Base-by-base conservation (phyloP, 1,140 invertebrate species). In the Coelopa frigida region DNA sequence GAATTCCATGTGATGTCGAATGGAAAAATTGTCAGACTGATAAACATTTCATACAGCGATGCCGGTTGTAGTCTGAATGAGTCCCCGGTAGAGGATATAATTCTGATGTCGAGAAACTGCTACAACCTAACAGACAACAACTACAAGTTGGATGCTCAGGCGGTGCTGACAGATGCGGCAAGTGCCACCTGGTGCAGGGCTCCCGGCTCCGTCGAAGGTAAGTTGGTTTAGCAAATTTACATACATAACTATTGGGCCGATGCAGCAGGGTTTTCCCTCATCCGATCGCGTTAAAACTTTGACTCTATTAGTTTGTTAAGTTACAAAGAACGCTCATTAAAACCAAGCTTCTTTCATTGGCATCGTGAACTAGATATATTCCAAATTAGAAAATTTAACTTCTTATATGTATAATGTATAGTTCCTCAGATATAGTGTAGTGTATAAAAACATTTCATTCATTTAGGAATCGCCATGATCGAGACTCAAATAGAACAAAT, bases 401-500 rank as follows among this genome's bases (percentile, higher is more conserved):
- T n/a, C n/a, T n/a, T n/a, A n/a, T n/a, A n/a, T n/a, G 8, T 8
- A 29, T 29, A 29, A 29, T 29, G n/a, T n/a, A n/a, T n/a, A n/a
- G n/a, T n/a, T n/a, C n/a, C n/a, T n/a, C n/a, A n/a, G n/a, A n/a
- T n/a, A n/a, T n/a, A n/a, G n/a, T n/a, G n/a, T n/a, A n/a, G n/a
- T n/a, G n/a, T n/a, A n/a, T n/a, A n/a, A n/a, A n/a, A n/a, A n/a
- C n/a, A n/a, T n/a, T n/a, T n/a, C n/a, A 10, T n/a, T 29, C 27
- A 29, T 29, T 29, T 29, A 8, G n/a, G 8, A 21, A 62, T 82
- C 12, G 76, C 75, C 11, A 72, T 82, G 56, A 78, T 81, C 15
- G 90, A 93, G 68, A 77, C 73, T 33, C 78, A 92, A 7, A 86
- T 94, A 75, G 87, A 93, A 54, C 83, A 87, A 58, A 83, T 92